Evolutionary conservation across 2,113 vertebrate genomes (phyloP).

Genomic region (Ornithorhynchus anatinus): DNA sequence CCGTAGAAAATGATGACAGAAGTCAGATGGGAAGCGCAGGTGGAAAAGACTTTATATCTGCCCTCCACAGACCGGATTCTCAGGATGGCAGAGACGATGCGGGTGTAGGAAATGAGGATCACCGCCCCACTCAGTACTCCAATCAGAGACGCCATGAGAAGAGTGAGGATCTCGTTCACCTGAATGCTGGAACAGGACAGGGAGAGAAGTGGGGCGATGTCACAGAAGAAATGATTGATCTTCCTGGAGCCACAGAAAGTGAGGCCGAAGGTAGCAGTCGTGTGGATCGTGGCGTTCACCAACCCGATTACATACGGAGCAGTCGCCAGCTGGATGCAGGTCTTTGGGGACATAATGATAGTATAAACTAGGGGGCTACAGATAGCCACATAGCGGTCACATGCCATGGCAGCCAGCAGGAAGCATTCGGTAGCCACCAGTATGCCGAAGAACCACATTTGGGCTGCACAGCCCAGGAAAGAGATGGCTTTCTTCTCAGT

Average conservation of each 20-base stretch:
- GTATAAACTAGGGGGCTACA: background rate
- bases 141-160: conserved; percentile 3
- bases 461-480: background rate
- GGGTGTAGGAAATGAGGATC: background rate
- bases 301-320: conserved; percentile 4
- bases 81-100: background rate
- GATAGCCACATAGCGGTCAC: conserved; percentile 10
- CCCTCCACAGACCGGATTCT: background rate
- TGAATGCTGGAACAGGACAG: background rate
- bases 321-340: background rate
- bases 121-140: background rate
- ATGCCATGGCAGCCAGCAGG: conserved; percentile 8
- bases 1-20: background rate
- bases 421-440: conserved; percentile 7
- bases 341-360: background rate
- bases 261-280: conserved; percentile 1
- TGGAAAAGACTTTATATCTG: too few relatives aligned
- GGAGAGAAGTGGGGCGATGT: conserved; percentile 6
- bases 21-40: too few relatives aligned
- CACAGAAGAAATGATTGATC: conserved; percentile 18
- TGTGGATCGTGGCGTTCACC: conserved; percentile 2
- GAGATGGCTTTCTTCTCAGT: conserved; percentile 9
- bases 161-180: background rate
- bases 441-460: conserved; percentile 18
- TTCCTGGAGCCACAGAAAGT: conserved; percentile 5